Conservation (phyloP, 2,797 vertebrate species). For the Acomys russatus region DNA sequence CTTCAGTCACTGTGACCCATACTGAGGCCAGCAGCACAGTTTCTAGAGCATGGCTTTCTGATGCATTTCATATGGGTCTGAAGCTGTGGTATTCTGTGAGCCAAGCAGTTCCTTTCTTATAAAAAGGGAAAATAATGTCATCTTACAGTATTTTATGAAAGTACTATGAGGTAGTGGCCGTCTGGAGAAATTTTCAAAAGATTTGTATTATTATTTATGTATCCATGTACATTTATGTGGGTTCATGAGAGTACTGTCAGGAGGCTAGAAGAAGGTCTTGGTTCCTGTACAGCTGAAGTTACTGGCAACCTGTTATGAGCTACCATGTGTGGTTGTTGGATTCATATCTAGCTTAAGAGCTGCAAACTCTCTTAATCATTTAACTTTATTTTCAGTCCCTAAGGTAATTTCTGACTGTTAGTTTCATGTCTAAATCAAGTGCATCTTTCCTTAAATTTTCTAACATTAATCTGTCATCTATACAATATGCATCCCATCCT, state of each 20-base stretch:
- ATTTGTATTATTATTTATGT: neutral
- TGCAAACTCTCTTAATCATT: neutral
- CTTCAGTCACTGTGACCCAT: neutral
- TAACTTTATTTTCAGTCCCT: neutral
- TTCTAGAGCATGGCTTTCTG: neutral
- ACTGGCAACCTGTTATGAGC: neutral
- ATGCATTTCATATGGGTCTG: neutral
- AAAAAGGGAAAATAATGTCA: neutral
- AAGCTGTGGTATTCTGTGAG: neutral
- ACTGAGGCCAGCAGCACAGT: neutral
- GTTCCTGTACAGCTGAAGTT: neutral
- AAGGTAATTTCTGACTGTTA: neutral
- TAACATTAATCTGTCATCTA: neutral
- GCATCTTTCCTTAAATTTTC: neutral
- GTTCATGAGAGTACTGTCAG: neutral
- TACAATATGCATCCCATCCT: neutral
- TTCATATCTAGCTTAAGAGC: neutral
- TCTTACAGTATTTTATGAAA: neutral
- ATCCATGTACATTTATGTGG: neutral
- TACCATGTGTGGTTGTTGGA: neutral
- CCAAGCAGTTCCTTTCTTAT: neutral
- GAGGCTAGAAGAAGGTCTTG: neutral
- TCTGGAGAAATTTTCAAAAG: neutral
- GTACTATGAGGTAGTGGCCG: neutral
- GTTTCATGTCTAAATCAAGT: neutral